These are phyloP conservation scores for Tetrapedia diversipes DNA, from an alignment of 2,888 invertebrate species.

Conservation along the genomic window DNA sequence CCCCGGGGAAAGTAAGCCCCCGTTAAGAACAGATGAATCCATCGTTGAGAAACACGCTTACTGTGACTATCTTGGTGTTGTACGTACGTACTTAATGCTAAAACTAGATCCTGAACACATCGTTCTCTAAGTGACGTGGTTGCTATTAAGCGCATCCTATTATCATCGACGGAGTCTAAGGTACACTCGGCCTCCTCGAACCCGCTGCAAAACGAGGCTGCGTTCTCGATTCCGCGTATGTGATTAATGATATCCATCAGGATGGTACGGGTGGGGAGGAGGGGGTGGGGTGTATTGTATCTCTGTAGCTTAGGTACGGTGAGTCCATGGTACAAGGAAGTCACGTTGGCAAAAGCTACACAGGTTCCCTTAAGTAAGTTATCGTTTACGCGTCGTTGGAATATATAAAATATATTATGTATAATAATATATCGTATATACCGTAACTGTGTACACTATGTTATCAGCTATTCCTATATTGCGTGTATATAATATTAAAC, in stretches of 20 bases:
- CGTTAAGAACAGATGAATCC: conserved; percentile 14
- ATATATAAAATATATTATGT: conserved; percentile 56
- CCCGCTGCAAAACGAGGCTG: conserved; percentile 24
- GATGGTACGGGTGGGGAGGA: conserved; percentile 1
- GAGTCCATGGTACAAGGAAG: conserved; percentile 18
- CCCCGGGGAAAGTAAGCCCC: conserved; percentile 2
- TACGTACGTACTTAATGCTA: conserved; percentile 65
- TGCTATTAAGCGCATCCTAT: conserved; percentile 70
- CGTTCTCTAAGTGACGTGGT: conserved; percentile 69
- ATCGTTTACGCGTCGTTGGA: conserved; percentile 28
- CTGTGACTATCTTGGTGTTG: conserved; percentile 41
- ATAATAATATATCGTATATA: conserved; percentile 53
- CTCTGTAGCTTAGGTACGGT: background rate
- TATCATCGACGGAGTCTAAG: conserved; percentile 70
- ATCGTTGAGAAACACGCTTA: conserved; percentile 37
- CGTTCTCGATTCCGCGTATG: conserved; percentile 3
- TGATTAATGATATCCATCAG: background rate
- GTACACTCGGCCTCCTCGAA: conserved; percentile 50
- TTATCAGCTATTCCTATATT: conserved; percentile 29
- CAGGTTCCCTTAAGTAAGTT: conserved; percentile 21
- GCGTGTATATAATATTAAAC: conserved; percentile 15
- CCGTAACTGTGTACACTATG: conserved; percentile 29
- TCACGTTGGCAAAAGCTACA: conserved; percentile 45
- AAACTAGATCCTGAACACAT: conserved; percentile 74
- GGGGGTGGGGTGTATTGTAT: background rate